These are phyloP conservation scores for Rhea pennata DNA, from an alignment of 2,113 vertebrate genomes.

Conservation along the genomic window DNA sequence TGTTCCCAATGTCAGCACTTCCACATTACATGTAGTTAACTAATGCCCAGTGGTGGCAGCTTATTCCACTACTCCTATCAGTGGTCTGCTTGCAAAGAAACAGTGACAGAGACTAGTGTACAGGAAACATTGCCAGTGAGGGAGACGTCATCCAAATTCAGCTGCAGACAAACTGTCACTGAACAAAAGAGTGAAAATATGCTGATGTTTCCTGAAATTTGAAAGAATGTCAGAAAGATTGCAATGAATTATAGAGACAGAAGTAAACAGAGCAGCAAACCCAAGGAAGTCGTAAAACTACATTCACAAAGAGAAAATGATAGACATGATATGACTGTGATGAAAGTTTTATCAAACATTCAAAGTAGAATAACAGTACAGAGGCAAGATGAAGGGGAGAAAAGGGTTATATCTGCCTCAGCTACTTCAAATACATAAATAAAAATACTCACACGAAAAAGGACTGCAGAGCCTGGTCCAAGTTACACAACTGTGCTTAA, in stretches of 20 bases:
- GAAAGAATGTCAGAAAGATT: slow-evolving; percentile 18
- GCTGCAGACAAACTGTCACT: slow-evolving; percentile 58
- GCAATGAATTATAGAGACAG: slow-evolving; percentile 29
- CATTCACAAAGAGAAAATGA: slow-evolving; percentile 6
- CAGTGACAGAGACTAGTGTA: slow-evolving; percentile 60
- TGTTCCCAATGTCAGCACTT: neutral
- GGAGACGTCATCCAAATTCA: slow-evolving; percentile 64
- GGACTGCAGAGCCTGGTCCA: neutral
- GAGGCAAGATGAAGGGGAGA: neutral
- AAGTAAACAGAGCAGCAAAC: slow-evolving; percentile 52
- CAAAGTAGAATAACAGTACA: slow-evolving; percentile 14
- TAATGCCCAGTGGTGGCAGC: slow-evolving; percentile 49
- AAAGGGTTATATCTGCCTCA: neutral
- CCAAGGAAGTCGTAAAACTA: slow-evolving; percentile 37
- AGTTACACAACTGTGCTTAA: neutral
- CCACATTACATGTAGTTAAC: slow-evolving; percentile 13
- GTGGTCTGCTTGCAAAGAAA: slow-evolving; percentile 69
- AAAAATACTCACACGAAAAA: neutral
- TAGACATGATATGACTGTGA: neutral
- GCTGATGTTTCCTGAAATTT: slow-evolving; percentile 51
- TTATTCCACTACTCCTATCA: slow-evolving; percentile 56
- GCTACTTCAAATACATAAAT: neutral
- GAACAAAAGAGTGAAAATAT: slow-evolving; percentile 54
- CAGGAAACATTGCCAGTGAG: slow-evolving; percentile 59
- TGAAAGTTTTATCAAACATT: neutral